Evolutionary conservation across 2,797 vertebrate genomes (phyloP), one percentile per base, ranked within the genome.

Genomic region (Neosilurus hyrtlii): DNA sequence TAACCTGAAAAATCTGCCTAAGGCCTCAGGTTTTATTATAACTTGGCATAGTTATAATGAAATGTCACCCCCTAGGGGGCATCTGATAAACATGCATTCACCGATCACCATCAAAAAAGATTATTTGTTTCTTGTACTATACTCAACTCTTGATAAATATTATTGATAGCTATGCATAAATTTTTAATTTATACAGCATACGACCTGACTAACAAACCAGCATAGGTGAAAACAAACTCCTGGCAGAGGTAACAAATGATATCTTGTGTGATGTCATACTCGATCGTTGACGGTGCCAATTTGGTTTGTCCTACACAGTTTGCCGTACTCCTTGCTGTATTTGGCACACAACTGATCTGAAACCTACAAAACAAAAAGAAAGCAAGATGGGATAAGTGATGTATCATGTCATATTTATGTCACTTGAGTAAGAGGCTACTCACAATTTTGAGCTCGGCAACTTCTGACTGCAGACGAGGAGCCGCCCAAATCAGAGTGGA

Each of bases 251-350:
- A 43, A 89, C 85, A 49, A 85, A 0, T 78, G 9, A 52, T 16
- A 86, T 52, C 79, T 74, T 20, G n/a, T 5, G 83, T 79, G 5
- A n/a, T 59, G 7, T 81, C 90, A 22, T 94, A 99, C 97, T 95
- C 97, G 94, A 84, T 99, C 96, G 1, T 99, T 99, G 88, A 99
- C 98, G 6, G 98, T 99, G 88, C 97, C 97, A 79, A 98, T 99
- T 92, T 99, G 98, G 93, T 99, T 99, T 89, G 96, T 97, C 90
- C 96, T 96, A 90, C 98, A 99, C 57, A 99, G 93, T 90, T 98
- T 99, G 89, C 97, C 98, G 9, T 99, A 99, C 88, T 99, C 98
- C 89, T 99, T 99, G 93, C 97, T 99, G 86, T 99, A 99, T 92
- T 99, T 99, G 88, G 97, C 96, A 91, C 97, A 99, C 12, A 99